Base-by-base conservation (phyloP, 2,888 invertebrate genomes). In the Lamproptera curius region DNA sequence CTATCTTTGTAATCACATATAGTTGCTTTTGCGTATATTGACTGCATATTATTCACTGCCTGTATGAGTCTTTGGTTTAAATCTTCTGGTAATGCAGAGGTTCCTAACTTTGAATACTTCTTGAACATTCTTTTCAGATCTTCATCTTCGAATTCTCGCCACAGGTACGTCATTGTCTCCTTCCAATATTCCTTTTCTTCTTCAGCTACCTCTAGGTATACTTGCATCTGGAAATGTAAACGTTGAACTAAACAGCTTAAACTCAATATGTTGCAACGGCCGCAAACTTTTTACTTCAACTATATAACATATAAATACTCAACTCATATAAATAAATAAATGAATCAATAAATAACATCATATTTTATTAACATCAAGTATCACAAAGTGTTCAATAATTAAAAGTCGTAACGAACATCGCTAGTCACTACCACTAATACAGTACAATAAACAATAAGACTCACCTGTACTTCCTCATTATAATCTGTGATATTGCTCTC, bases 21-120 rank as follows among this genome's bases (percentile, higher is more conserved):
- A 52, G 92, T 94, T 0, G 95, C 93, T 42, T 90, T 95, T 0
- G 94, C 92, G 66, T 94, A 95, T 11, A 91, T 92, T 0, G 91
- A 87, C 65, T 92, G 89, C 95, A 96, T 95, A 11, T 91, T 89
- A 33, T 90, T 91, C 8, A 92, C 74, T 0, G 91, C 89, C 55
- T 89, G 88, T 40, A 91, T 89, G 8, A 92, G 79, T 37, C 91
- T 88, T 40, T 89, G 89, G 56, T 90, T 91, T 55, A 92, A 82
- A 38, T 92, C 90, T 55, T 92, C 92, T 0, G 94, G 90, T n/a
- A 97, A 78, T 0, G 94, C 94, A 0, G 93, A 90, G 1, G 90
- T 89, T 0, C 95, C 96, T 8, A 96, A 83, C 36, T 91, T 83
- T 0, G 94, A 90, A 26, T 94, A 88, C 50, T 91, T 90, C 61